Percentiles rank a stretch among this genome's conserved stretches.
These are phyloP conservation scores for Brachypteracias leptosomus DNA, from an alignment of 2,113 vertebrate species.

Conservation along the genomic window DNA sequence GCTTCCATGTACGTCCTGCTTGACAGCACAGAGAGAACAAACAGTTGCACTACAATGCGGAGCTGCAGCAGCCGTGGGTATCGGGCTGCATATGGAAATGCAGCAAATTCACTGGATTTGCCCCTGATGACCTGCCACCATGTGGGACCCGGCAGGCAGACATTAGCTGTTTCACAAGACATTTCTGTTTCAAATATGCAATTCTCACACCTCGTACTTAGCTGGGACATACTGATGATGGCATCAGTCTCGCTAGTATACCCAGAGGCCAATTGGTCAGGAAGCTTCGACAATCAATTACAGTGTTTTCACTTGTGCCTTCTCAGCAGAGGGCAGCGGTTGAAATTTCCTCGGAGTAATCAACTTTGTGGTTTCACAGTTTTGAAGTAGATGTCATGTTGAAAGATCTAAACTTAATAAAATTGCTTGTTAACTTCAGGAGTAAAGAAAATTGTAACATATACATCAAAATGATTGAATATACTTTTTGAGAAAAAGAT, in stretches of 20 bases:
- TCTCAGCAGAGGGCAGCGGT: background rate
- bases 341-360: background rate
- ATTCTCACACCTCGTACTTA: background rate
- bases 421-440: background rate
- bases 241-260: background rate
- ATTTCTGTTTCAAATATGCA: background rate
- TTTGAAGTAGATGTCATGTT: background rate
- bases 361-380: background rate
- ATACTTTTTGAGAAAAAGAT: background rate
- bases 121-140: background rate
- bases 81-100: background rate
- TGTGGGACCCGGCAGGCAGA: background rate
- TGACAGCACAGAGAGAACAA: background rate
- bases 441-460: background rate
- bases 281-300: background rate
- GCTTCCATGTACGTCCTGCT: background rate
- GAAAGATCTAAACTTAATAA: background rate
- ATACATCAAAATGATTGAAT: rapidly evolving
- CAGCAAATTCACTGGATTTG: background rate
- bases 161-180: background rate
- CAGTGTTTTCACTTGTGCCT: background rate
- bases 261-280: background rate
- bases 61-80: background rate
- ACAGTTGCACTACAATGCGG: background rate
- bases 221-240: background rate